phyloP scores from a whole-genome alignment of 2,797 vertebrate species.

The Hozukius guyotensis region DNA sequence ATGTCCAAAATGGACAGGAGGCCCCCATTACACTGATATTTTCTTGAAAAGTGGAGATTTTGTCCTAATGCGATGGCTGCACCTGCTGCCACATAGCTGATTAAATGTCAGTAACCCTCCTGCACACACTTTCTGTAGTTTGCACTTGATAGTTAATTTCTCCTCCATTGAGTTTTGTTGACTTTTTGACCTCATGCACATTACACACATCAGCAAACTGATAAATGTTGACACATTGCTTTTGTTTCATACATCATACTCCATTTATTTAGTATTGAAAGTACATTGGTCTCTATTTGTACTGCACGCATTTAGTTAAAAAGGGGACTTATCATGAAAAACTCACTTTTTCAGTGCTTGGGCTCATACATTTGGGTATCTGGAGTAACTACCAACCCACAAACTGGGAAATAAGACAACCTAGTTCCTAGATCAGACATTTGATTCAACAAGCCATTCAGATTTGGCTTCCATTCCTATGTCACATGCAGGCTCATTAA shows the following conservation, averaged over 20 bases:
- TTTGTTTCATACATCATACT: background rate
- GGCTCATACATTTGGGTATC: fast-evolving
- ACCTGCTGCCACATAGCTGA: background rate
- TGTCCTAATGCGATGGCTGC: background rate
- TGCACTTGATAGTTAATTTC: background rate
- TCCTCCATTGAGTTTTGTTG: background rate
- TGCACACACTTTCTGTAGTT: background rate
- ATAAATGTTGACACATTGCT: background rate
- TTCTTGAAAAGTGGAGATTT: background rate
- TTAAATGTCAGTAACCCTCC: background rate
- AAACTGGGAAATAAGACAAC: too few relatives aligned
- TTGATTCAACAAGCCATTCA: too few relatives aligned
- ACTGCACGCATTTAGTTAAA: background rate
- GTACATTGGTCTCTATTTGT: background rate
- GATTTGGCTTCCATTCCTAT: too few relatives aligned
- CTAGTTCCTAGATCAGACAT: too few relatives aligned
- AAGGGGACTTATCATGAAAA: too few relatives aligned
- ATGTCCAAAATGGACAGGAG: background rate
- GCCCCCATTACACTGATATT: background rate
- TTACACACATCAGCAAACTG: background rate
- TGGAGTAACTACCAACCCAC: too few relatives aligned
- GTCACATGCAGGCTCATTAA: too few relatives aligned
- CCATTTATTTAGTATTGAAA: background rate
- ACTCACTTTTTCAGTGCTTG: too few relatives aligned
- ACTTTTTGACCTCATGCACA: background rate